Conservation (phyloP, 2,888 invertebrate species). For the Heteromyza rotundicornis region DNA sequence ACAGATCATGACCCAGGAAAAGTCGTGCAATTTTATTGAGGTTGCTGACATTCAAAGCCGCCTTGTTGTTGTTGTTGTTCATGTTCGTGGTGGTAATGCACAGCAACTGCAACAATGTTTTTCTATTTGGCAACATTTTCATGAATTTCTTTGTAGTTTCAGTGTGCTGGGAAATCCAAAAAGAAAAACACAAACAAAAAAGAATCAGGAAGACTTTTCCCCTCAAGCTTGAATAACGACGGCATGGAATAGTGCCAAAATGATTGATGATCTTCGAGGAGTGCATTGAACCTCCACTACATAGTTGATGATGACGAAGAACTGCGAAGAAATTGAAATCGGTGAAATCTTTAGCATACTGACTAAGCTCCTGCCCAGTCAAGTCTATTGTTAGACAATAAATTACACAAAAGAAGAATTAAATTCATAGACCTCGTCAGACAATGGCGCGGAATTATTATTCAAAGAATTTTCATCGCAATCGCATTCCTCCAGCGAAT, state of each 20-base stretch:
- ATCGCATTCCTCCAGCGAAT: no score
- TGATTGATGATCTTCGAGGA: conserved; percentile 19
- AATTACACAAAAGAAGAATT: no score
- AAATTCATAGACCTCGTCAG: no score
- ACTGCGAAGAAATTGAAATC: no score
- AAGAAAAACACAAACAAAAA: background rate
- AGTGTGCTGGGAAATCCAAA: background rate
- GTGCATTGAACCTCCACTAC: conserved; percentile 7
- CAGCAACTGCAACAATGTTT: background rate
- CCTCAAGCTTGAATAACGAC: conserved; percentile 8
- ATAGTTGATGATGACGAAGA: no score
- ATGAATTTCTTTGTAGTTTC: conserved; percentile 1
- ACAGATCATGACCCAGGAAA: conserved; percentile 62
- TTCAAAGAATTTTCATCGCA: no score
- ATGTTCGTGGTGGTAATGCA: background rate
- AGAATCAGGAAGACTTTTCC: conserved; percentile 11
- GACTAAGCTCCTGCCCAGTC: no score
- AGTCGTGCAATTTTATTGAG: conserved; percentile 57
- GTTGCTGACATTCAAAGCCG: conserved; percentile 48
- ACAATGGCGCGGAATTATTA: no score
- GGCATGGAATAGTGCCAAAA: conserved; percentile 16
- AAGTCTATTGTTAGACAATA: no score
- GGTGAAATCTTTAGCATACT: no score
- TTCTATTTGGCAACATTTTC: conserved; percentile 5
- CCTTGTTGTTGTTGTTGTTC: background rate